Conservation (phyloP, 2,888 invertebrate genomes). For the Nebria brevicollis region DNA sequence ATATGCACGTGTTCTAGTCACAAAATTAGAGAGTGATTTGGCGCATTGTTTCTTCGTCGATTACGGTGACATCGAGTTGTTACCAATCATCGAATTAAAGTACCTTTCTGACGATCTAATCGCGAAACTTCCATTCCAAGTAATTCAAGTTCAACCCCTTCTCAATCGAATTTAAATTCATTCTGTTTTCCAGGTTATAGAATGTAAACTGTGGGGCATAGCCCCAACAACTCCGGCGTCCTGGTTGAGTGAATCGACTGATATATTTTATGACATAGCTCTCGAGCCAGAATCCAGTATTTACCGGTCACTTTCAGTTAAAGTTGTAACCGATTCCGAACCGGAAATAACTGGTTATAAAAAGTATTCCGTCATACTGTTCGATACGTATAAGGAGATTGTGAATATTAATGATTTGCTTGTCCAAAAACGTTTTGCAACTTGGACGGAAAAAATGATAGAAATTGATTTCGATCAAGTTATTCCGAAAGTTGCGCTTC, state of each 20-base stretch:
- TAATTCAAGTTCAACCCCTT: constrained; percentile 23
- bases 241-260: constrained; percentile 67
- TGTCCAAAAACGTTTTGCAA: constrained; percentile 65
- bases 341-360: constrained; percentile 61
- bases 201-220: constrained; percentile 69
- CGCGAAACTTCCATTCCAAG: constrained; percentile 67
- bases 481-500: constrained; percentile 47
- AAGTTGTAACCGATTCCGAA: constrained; percentile 58
- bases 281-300: constrained; percentile 60
- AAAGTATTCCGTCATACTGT: constrained; percentile 65
- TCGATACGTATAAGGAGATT: constrained; percentile 64
- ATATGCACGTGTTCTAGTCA: constrained; percentile 64
- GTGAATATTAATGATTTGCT: constrained; percentile 65
- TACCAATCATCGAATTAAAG: constrained; percentile 62
- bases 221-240: constrained; percentile 56
- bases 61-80: constrained; percentile 68
- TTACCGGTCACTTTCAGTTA: constrained; percentile 63
- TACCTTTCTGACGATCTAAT: constrained; percentile 66
- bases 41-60: constrained; percentile 72
- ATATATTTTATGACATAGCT: constrained; percentile 65
- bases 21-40: constrained; percentile 57
- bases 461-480: constrained; percentile 50
- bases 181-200: constrained; percentile 66
- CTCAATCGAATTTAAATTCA: neutral
- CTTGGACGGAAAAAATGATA: constrained; percentile 50